Percentiles rank a stretch among this genome's conserved stretches.
These are phyloP conservation scores for Ornithorhynchus anatinus DNA, from an alignment of 2,113 vertebrate genomes.

Conservation along the genomic window DNA sequence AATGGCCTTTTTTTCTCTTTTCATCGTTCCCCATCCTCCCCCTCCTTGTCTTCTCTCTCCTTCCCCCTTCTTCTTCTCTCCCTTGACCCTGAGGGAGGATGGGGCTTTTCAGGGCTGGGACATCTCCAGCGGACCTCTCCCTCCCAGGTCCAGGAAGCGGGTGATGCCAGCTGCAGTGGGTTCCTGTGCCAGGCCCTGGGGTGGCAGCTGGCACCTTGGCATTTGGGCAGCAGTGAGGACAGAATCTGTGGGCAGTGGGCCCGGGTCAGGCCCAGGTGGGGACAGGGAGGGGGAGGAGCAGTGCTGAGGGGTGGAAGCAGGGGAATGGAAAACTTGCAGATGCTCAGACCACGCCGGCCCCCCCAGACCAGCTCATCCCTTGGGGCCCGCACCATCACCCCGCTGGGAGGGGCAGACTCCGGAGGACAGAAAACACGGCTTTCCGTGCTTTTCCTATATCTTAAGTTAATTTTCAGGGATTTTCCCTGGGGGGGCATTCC, in stretches of 20 bases:
- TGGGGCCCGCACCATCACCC: too few relatives aligned
- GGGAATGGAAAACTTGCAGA: too few relatives aligned
- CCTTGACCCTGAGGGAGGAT: not conserved
- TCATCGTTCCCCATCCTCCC: slow-evolving; percentile 16
- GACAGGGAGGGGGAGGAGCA: too few relatives aligned
- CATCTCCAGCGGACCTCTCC: not conserved
- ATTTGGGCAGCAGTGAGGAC: slow-evolving; percentile 37
- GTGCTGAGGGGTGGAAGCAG: not conserved
- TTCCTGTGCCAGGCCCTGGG: slow-evolving; percentile 49
- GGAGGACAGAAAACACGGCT: too few relatives aligned
- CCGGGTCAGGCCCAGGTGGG: slow-evolving; percentile 1
- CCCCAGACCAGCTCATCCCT: too few relatives aligned
- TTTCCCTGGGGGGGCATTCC: too few relatives aligned
- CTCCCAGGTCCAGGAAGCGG: slow-evolving; percentile 30
- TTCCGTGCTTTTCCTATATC: too few relatives aligned
- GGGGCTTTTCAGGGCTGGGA: not conserved
- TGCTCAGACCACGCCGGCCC: too few relatives aligned
- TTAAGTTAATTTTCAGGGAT: too few relatives aligned
- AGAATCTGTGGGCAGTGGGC: slow-evolving; percentile 39
- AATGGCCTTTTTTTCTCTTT: slow-evolving; percentile 1
- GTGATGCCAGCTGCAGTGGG: slow-evolving; percentile 45
- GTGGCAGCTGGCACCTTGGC: slow-evolving; percentile 62
- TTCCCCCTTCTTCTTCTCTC: not conserved
- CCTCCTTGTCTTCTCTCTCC: not conserved
- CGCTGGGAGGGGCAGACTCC: too few relatives aligned